Percentiles rank a stretch among this genome's conserved stretches.
phyloP scores from a whole-genome alignment of 2,797 vertebrate species.

The Eptatretus atami region DNA sequence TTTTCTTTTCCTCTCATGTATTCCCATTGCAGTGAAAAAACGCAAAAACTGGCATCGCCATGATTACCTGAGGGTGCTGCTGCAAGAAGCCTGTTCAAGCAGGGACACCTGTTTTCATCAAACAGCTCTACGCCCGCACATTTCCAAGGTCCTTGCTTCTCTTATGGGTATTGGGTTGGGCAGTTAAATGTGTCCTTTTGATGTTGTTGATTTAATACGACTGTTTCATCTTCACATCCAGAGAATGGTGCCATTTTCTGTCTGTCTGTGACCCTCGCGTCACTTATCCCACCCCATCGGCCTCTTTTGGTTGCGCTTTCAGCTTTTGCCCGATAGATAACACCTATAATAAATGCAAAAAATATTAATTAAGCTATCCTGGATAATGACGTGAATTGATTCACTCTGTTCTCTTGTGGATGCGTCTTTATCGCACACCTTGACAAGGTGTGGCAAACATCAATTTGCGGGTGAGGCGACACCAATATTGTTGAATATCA shows the following conservation, averaged over 20 bases:
- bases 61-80: conserved; percentile 62
- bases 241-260: neutral
- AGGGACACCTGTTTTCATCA: conserved; percentile 42
- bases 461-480: too few species aligned
- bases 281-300: neutral
- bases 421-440: too few species aligned
- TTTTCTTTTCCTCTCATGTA: too few species aligned
- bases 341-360: too few species aligned
- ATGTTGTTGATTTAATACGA: neutral
- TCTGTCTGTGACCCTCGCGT: neutral
- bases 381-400: too few species aligned
- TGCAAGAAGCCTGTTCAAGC: conserved; percentile 36
- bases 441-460: too few species aligned
- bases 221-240: rapidly evolving
- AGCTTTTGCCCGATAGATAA: too few species aligned
- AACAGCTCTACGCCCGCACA: conserved; percentile 42
- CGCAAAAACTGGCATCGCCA: conserved; percentile 85
- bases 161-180: too few species aligned
- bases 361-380: too few species aligned
- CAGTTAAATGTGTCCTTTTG: neutral
- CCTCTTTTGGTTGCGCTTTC: too few species aligned
- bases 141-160: conserved; percentile 33
- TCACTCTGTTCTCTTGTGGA: too few species aligned
- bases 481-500: too few species aligned
- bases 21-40: conserved; percentile 38